Conservation (phyloP, 2,888 invertebrate genomes). For the Ommatoiulus sabulosus region DNA sequence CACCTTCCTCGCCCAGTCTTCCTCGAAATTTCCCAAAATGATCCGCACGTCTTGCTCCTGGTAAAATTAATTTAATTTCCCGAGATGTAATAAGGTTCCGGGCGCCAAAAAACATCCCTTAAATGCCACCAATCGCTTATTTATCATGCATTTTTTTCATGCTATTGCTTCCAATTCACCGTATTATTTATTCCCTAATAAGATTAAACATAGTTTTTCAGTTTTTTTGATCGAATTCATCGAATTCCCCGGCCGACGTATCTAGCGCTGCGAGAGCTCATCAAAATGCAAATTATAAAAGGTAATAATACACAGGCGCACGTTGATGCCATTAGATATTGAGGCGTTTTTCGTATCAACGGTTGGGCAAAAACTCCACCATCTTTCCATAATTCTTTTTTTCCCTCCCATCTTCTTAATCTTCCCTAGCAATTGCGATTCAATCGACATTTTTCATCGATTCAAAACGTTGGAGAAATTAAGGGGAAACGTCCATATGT, state of each 20-base stretch:
- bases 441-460: conserved; percentile 30
- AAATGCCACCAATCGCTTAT: conserved; percentile 40
- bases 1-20: conserved; percentile 84
- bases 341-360: neutral
- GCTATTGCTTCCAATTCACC: neutral
- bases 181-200: conserved; percentile 24
- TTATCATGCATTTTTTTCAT: conserved; percentile 26
- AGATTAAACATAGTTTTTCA: conserved; percentile 34
- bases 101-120: neutral
- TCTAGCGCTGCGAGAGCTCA: neutral
- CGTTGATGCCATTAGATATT: neutral
- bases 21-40: conserved; percentile 95
- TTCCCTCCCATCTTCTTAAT: too few species aligned
- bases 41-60: conserved; percentile 92
- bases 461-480: neutral
- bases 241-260: neutral
- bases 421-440: neutral
- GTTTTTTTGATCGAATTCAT: neutral
- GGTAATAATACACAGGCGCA: neutral
- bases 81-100: conserved; percentile 40
- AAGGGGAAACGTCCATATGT: neutral
- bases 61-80: conserved; percentile 45
- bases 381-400: neutral
- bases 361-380: neutral
- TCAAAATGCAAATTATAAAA: conserved; percentile 37